A percentile compares a stretch with the other conserved stretches of the same genome.
Conservation (phyloP, 2,888 invertebrate species). For the Nezara viridula region DNA sequence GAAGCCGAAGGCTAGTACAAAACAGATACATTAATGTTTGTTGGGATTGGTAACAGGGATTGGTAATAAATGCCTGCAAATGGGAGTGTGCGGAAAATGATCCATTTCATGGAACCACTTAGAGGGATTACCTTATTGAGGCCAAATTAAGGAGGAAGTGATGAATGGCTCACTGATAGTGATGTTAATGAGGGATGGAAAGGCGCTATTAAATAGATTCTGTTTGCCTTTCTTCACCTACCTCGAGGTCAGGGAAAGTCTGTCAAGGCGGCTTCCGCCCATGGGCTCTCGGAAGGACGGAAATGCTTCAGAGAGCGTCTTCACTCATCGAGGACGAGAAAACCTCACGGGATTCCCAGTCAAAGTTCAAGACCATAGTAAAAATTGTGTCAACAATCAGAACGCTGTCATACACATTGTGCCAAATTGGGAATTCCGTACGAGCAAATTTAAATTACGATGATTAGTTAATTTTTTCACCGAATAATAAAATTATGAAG, state of each 20-base stretch:
- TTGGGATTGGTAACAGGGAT: neutral
- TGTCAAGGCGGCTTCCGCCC: neutral
- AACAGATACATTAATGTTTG: neutral
- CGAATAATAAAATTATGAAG: too few relatives aligned
- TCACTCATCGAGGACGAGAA: neutral
- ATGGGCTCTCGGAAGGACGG: neutral
- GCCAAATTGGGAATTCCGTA: too few relatives aligned
- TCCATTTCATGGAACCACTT: neutral
- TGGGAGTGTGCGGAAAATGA: conserved; percentile 20
- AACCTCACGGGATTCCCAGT: neutral
- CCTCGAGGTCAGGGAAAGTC: neutral
- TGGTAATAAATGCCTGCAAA: neutral
- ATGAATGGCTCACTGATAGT: neutral
- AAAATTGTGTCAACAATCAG: conserved; percentile 1
- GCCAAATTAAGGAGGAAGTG: neutral
- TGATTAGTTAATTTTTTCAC: too few relatives aligned
- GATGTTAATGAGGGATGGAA: conserved; percentile 14
- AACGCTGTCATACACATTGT: too few relatives aligned
- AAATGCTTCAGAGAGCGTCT: neutral
- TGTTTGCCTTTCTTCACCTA: neutral
- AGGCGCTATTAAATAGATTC: neutral
- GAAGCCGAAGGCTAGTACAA: neutral
- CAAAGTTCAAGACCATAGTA: neutral
- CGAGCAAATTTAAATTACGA: too few relatives aligned
- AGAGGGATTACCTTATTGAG: neutral